These are phyloP conservation scores for Toxotes lorentzi DNA, from an alignment of 2,797 vertebrate genomes.

Conservation along the genomic window DNA sequence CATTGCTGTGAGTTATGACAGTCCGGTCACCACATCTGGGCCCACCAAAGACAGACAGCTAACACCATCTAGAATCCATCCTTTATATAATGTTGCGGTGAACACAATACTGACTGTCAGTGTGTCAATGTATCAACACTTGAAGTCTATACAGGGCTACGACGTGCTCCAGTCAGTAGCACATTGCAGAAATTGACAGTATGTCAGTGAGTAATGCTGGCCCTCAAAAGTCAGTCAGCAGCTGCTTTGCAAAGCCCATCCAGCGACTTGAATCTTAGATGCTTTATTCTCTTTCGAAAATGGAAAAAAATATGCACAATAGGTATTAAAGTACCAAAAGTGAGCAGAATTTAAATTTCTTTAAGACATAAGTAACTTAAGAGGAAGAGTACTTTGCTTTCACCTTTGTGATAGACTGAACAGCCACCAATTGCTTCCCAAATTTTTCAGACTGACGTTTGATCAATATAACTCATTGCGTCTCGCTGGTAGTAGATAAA, in stretches of 20 bases:
- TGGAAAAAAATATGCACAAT: background rate
- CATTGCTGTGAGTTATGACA: background rate
- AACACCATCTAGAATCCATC: background rate
- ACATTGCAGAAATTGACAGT: background rate
- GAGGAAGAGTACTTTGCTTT: background rate
- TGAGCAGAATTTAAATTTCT: background rate
- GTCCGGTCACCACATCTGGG: background rate
- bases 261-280: background rate
- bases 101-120: background rate
- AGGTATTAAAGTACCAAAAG: background rate
- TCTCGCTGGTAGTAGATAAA: constrained; percentile 37
- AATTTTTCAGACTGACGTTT: constrained; percentile 26
- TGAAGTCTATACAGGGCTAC: background rate
- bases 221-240: background rate
- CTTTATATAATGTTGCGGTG: background rate
- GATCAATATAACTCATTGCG: constrained; percentile 31
- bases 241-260: too few species aligned
- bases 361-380: background rate
- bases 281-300: background rate
- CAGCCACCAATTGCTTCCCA: background rate
- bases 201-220: background rate
- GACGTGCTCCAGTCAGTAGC: background rate
- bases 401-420: constrained; percentile 7
- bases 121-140: background rate
- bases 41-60: background rate